A percentile compares a stretch with the other conserved stretches of the same genome.
These are phyloP conservation scores for Monochamus saltuarius DNA, from an alignment of 1,140 invertebrate species.

Conservation along the genomic window DNA sequence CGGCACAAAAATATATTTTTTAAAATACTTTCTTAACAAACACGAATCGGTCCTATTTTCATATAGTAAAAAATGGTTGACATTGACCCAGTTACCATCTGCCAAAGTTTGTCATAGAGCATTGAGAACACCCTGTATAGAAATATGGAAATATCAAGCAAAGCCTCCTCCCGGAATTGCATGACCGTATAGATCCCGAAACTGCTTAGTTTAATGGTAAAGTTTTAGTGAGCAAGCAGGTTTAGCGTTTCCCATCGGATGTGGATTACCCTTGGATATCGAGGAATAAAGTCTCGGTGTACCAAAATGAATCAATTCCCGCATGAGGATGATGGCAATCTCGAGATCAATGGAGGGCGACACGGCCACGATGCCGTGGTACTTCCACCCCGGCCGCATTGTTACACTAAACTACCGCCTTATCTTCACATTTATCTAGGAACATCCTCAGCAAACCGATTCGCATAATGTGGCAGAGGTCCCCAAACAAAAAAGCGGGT, in stretches of 20 bases:
- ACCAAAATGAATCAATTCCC: slow-evolving; percentile 50
- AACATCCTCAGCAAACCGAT: slow-evolving; percentile 42
- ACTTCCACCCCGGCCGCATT: slow-evolving; percentile 45
- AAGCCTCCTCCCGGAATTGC: too few relatives aligned
- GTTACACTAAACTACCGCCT: slow-evolving; percentile 51
- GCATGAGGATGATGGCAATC: slow-evolving; percentile 43
- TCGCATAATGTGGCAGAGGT: slow-evolving; percentile 24
- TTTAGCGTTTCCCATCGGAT: slow-evolving; percentile 21
- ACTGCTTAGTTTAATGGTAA: too few relatives aligned
- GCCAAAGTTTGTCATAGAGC: too few relatives aligned
- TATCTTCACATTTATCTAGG: slow-evolving; percentile 51
- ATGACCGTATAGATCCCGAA: too few relatives aligned
- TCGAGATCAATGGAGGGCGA: slow-evolving; percentile 47
- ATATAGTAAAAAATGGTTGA: too few relatives aligned
- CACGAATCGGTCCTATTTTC: too few relatives aligned
- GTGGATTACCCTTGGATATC: slow-evolving; percentile 21
- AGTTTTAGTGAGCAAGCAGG: too few relatives aligned
- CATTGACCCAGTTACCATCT: too few relatives aligned
- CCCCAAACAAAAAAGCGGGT: slow-evolving; percentile 26
- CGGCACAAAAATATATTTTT: too few relatives aligned
- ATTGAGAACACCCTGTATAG: too few relatives aligned
- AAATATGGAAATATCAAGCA: too few relatives aligned
- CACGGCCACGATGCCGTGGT: slow-evolving; percentile 28
- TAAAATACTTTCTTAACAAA: too few relatives aligned
- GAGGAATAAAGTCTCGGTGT: slow-evolving; percentile 46